Conservation (phyloP, 53 echinoderm and acorn worm genomes). For the Stichopus horrens region DNA sequence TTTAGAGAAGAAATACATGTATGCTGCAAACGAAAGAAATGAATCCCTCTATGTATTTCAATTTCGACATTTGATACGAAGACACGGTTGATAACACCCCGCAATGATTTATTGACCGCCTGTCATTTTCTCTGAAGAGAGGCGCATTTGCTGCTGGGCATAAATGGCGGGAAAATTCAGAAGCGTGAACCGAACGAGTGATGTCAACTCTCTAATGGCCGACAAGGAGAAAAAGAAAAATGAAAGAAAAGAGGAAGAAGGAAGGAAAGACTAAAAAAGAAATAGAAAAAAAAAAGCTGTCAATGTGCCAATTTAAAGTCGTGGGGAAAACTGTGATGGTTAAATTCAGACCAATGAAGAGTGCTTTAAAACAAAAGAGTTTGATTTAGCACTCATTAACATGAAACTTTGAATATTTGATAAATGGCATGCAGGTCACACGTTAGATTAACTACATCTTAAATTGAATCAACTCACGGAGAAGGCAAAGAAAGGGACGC, state of each 20-base stretch:
- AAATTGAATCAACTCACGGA: background rate
- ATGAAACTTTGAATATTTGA: slow-evolving; percentile 9
- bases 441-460: background rate
- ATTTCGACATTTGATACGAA: background rate
- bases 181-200: background rate
- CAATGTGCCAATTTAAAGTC: background rate
- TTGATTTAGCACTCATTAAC: slow-evolving; percentile 4
- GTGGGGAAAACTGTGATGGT: background rate
- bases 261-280: background rate
- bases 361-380: background rate
- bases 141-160: background rate
- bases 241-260: background rate
- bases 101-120: background rate
- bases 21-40: background rate
- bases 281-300: background rate
- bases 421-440: background rate
- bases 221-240: background rate
- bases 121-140: background rate
- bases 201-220: background rate
- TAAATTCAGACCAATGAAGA: background rate
- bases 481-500: no score
- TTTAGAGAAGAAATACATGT: no score
- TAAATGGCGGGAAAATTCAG: background rate
- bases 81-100: background rate
- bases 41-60: background rate